These are phyloP conservation scores for Chrysolina oricalcia DNA, from an alignment of 2,888 invertebrate species.

Conservation along the genomic window DNA sequence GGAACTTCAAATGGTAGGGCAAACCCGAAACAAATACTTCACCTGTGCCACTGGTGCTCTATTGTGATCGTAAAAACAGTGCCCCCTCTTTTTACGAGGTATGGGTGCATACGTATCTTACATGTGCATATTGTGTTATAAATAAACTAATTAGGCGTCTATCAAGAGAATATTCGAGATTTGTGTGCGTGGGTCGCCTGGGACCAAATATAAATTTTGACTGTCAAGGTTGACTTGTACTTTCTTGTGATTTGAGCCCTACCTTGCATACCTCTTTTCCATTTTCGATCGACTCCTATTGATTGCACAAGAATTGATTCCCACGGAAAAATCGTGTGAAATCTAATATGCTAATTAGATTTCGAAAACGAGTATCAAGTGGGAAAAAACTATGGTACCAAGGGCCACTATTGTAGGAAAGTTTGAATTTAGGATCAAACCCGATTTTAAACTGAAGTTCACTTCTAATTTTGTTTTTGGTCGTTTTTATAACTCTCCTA, in stretches of 20 bases:
- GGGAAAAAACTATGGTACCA: too few species aligned
- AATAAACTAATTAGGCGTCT: conserved; percentile 30
- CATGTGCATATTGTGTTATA: conserved; percentile 43
- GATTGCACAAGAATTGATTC: too few species aligned
- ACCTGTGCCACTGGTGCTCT: not conserved
- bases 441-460: too few species aligned
- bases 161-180: conserved; percentile 23
- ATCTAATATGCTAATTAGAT: too few species aligned
- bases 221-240: conserved; percentile 4
- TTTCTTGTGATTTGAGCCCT: conserved; percentile 1
- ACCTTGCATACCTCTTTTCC: not conserved
- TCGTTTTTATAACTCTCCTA: too few species aligned
- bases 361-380: too few species aligned
- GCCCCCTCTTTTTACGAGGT: conserved; percentile 5
- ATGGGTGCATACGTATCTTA: conserved; percentile 33
- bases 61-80: conserved; percentile 9
- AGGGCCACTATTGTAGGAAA: too few species aligned
- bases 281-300: too few species aligned
- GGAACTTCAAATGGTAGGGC: too few species aligned
- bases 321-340: too few species aligned
- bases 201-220: conserved; percentile 35
- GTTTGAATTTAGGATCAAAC: too few species aligned
- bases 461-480: too few species aligned
- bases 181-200: conserved; percentile 26
- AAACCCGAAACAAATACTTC: not conserved